A percentile compares a stretch with the other conserved stretches of the same genome.
Evolutionary conservation across 2,888 invertebrate genomes (phyloP).

Genomic region (Tolmerus cingulatus): DNA sequence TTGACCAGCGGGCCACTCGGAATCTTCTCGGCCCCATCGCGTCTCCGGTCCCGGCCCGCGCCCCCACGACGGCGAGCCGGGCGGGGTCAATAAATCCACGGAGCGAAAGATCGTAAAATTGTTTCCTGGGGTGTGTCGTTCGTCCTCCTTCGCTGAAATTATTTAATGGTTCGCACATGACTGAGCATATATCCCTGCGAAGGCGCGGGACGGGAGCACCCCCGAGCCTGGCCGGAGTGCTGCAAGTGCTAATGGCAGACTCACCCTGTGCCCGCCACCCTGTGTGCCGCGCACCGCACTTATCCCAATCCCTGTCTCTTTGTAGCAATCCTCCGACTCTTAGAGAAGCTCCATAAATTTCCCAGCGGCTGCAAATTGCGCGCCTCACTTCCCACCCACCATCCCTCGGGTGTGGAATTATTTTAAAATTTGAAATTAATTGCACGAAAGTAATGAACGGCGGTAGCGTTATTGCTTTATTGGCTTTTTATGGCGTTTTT

Average conservation of each 20-base stretch:
- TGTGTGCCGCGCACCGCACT: not conserved
- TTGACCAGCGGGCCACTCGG: not conserved
- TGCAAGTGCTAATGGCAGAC: constrained; percentile 36
- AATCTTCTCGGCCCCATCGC: not conserved
- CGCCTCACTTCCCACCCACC: not conserved
- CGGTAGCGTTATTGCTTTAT: constrained; percentile 33
- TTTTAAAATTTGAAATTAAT: constrained; percentile 49
- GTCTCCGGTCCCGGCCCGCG: not conserved
- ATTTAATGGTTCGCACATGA: constrained; percentile 49
- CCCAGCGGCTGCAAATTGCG: constrained; percentile 23
- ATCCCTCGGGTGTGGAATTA: not conserved
- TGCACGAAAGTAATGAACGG: constrained; percentile 47
- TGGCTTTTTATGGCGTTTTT: constrained; percentile 40
- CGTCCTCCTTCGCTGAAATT: constrained; percentile 38
- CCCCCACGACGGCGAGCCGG: not conserved
- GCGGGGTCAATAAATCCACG: constrained; percentile 32
- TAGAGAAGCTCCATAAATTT: constrained; percentile 36
- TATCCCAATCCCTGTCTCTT: constrained; percentile 36
- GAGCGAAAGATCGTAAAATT: constrained; percentile 44
- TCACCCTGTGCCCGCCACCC: constrained; percentile 2
- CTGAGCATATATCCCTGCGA: constrained; percentile 41
- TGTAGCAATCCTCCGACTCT: constrained; percentile 15
- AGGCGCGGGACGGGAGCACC: not conserved
- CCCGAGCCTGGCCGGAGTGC: not conserved
- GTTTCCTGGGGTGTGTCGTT: constrained; percentile 37